These are phyloP conservation scores for Volucella zonaria DNA, from an alignment of 2,888 invertebrate species.

Conservation along the genomic window DNA sequence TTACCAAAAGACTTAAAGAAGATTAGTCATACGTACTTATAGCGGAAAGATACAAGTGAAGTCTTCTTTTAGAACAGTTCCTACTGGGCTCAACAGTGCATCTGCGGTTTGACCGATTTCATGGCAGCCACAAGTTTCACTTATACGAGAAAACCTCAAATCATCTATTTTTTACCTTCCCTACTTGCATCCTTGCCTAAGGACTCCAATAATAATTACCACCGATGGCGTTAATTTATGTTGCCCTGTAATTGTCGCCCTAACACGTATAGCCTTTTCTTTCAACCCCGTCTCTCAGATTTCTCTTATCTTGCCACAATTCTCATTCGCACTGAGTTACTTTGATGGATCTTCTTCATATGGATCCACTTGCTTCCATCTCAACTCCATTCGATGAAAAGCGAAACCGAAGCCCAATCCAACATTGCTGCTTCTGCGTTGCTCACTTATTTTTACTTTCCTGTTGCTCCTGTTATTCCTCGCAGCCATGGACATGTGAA, in stretches of 20 bases:
- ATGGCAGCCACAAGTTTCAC: no score
- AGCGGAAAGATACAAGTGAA: no score
- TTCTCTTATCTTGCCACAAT: not conserved
- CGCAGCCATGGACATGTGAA: slow-evolving; percentile 34
- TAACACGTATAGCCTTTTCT: slow-evolving; percentile 31
- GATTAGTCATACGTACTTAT: no score
- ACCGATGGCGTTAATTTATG: slow-evolving; percentile 47
- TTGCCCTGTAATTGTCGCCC: slow-evolving; percentile 42
- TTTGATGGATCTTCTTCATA: slow-evolving; percentile 38
- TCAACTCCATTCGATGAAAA: slow-evolving; percentile 1
- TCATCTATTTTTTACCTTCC: no score
- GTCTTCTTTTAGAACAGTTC: no score
- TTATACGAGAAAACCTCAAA: no score
- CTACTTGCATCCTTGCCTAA: not conserved
- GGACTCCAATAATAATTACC: slow-evolving; percentile 26
- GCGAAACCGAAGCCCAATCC: slow-evolving; percentile 16
- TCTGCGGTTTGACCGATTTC: no score
- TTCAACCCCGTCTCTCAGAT: not conserved
- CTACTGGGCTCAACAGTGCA: no score
- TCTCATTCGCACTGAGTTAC: not conserved
- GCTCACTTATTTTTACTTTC: slow-evolving; percentile 30
- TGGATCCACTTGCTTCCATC: not conserved
- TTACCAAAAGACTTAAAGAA: no score
- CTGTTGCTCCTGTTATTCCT: slow-evolving; percentile 1
- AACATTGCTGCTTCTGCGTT: not conserved